These are phyloP conservation scores for Zaprionus inermis DNA, from an alignment of 1,140 invertebrate genomes.

Conservation along the genomic window DNA sequence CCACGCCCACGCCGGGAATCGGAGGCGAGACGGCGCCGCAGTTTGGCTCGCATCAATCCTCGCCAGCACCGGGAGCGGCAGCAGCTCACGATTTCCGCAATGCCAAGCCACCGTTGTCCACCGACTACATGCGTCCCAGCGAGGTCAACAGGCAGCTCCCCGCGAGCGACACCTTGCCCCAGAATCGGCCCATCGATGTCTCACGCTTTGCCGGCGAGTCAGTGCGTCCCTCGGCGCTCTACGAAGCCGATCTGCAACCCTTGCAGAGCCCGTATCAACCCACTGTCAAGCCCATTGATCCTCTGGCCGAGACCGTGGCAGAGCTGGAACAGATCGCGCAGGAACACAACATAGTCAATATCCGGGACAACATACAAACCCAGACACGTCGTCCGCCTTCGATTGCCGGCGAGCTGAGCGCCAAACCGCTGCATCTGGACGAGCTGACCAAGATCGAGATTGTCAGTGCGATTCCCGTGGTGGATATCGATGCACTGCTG, in stretches of 20 bases:
- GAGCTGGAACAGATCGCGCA: conserved; percentile 68
- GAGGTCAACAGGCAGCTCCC: conserved; percentile 56
- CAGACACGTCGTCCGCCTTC: conserved; percentile 65
- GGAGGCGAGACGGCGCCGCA: conserved; percentile 50
- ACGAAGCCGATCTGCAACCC: conserved; percentile 57
- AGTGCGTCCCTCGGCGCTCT: conserved; percentile 57
- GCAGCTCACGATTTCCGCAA: conserved; percentile 64
- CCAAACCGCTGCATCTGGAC: conserved; percentile 52
- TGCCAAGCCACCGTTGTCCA: conserved; percentile 67
- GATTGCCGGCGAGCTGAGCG: conserved; percentile 56
- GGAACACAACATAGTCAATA: conserved; percentile 68
- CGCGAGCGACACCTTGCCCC: conserved; percentile 55
- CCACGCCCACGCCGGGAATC: conserved; percentile 61
- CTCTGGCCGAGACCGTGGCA: conserved; percentile 63
- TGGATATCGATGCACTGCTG: conserved; percentile 69
- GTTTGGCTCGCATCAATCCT: conserved; percentile 58
- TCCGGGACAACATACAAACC: conserved; percentile 72
- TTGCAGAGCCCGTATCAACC: conserved; percentile 53
- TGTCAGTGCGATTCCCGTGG: conserved; percentile 52
- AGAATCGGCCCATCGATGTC: conserved; percentile 79
- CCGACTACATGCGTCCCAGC: conserved; percentile 79
- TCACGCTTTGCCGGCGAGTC: conserved; percentile 67
- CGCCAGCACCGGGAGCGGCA: conserved; percentile 48
- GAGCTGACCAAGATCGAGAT: conserved; percentile 74
- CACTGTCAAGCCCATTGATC: conserved; percentile 61